A percentile compares a stretch with the other conserved stretches of the same genome.
Evolutionary conservation across 2,113 vertebrate genomes (phyloP).

Genomic region (Neotoma lepida): DNA sequence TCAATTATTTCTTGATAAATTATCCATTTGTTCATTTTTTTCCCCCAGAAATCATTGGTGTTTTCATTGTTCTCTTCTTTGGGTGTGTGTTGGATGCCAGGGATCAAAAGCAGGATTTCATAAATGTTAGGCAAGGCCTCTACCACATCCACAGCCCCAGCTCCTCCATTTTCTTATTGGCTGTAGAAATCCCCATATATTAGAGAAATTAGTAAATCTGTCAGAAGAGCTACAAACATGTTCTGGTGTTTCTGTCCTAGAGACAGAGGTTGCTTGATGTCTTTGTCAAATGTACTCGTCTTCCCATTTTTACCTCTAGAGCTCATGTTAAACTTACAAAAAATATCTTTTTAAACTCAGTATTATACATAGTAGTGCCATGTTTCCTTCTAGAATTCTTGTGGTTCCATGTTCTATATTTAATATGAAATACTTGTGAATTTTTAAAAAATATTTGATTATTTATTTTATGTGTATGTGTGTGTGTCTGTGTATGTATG

Average conservation of each 20-base stretch:
- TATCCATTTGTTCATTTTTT: neutral
- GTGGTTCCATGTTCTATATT: conserved; percentile 33
- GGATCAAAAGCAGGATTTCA: neutral
- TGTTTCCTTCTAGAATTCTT: neutral
- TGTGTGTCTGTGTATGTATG: neutral
- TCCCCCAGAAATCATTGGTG: neutral
- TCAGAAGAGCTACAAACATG: neutral
- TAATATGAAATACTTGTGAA: conserved; percentile 12
- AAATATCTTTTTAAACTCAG: neutral
- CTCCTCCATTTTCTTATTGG: neutral
- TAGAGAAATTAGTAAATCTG: conserved; percentile 3
- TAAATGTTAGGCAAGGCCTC: neutral
- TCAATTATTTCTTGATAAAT: neutral
- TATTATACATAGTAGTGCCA: neutral
- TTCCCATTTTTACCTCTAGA: neutral
- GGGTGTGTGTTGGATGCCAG: neutral
- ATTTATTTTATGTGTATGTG: neutral
- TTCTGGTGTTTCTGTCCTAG: neutral
- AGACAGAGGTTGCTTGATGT: conserved; percentile 5
- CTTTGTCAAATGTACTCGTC: neutral
- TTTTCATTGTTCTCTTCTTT: neutral
- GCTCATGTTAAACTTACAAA: conserved; percentile 4
- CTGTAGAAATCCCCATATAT: neutral
- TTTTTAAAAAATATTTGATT: neutral
- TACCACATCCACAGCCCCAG: neutral